These are phyloP conservation scores for Corythucha ciliata DNA, from an alignment of 2,888 invertebrate species.

Conservation along the genomic window DNA sequence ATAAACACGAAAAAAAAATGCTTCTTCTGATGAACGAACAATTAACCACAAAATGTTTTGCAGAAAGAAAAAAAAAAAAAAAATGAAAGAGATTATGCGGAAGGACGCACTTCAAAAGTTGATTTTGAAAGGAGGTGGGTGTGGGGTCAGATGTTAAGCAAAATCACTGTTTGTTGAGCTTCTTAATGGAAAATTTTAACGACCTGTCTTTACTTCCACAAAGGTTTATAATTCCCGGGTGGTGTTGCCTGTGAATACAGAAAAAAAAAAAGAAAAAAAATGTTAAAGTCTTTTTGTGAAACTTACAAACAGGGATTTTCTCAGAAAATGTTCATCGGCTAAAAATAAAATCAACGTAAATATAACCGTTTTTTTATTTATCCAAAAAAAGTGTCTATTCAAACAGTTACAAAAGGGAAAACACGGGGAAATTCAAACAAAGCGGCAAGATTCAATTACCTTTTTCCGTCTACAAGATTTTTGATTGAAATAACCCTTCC, in stretches of 20 bases:
- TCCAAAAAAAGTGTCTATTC: too few relatives aligned
- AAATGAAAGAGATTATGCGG: too few relatives aligned
- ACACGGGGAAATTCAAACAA: too few relatives aligned
- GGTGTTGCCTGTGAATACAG: constrained; percentile 42
- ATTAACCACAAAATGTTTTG: too few relatives aligned
- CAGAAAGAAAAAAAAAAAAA: too few relatives aligned
- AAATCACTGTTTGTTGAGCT: constrained; percentile 38
- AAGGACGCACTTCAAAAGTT: constrained; percentile 17
- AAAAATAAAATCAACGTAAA: too few relatives aligned
- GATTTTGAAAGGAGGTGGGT: constrained; percentile 23
- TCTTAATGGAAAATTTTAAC: constrained; percentile 42
- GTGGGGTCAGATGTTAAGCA: constrained; percentile 27
- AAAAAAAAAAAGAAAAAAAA: constrained; percentile 34
- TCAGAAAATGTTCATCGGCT: constrained; percentile 24
- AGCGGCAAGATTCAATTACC: constrained; percentile 28
- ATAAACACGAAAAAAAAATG: too few relatives aligned
- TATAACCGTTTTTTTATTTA: constrained; percentile 27
- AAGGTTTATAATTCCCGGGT: constrained; percentile 31
- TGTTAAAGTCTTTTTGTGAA: constrained; percentile 1
- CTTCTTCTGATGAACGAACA: too few relatives aligned
- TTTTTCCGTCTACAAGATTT: constrained; percentile 57
- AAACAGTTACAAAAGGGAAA: too few relatives aligned
- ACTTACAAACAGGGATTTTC: constrained; percentile 27
- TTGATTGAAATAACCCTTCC: constrained; percentile 73
- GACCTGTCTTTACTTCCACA: constrained; percentile 44